These are phyloP conservation scores for Tragulus kanchil DNA, from an alignment of 2,113 vertebrate genomes.

Conservation along the genomic window DNA sequence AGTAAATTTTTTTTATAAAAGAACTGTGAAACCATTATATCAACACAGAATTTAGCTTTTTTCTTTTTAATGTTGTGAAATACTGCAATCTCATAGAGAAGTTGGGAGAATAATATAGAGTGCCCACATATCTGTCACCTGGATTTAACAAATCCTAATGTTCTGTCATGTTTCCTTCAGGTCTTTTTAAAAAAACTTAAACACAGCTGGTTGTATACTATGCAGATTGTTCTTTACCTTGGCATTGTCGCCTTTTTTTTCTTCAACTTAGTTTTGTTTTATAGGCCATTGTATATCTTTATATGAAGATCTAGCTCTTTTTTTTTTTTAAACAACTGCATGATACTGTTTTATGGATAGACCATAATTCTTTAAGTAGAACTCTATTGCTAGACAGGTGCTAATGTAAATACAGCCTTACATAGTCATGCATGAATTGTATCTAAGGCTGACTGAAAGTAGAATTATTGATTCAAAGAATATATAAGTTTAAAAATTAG, in stretches of 20 bases:
- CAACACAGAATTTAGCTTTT: neutral
- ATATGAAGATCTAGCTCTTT: neutral
- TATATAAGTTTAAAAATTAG: neutral
- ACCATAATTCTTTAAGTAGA: neutral
- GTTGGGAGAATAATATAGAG: neutral
- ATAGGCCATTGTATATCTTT: neutral
- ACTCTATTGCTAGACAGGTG: neutral
- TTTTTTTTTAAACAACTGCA: neutral
- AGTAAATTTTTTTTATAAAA: neutral
- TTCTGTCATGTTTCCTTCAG: neutral
- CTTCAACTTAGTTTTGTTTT: neutral
- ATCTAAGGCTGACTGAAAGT: neutral
- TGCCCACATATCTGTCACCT: neutral
- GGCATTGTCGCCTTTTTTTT: neutral
- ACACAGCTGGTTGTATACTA: neutral
- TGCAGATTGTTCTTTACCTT: neutral
- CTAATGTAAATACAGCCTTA: neutral
- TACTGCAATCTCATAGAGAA: neutral
- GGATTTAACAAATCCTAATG: conserved; percentile 16
- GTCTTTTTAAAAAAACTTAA: conserved; percentile 10
- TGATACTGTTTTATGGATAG: neutral
- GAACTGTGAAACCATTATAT: neutral
- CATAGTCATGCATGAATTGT: neutral
- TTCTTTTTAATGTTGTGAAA: conserved; percentile 6
- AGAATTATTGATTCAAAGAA: neutral